Conservation (phyloP, 2,888 invertebrate species). For the Slavum lentiscoides region DNA sequence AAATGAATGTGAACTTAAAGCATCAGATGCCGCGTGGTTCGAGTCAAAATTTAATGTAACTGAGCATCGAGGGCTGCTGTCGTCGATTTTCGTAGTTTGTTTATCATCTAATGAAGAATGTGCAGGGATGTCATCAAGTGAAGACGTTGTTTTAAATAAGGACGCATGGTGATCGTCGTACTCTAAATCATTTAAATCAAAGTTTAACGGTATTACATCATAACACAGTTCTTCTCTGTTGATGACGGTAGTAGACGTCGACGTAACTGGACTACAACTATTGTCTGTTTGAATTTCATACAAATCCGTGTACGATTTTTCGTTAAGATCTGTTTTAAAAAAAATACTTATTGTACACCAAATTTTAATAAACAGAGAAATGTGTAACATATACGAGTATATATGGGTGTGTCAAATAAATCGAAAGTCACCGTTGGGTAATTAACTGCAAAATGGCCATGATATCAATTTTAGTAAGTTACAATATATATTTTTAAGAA, state of each 20-base stretch:
- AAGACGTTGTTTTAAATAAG: no score
- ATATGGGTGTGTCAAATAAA: no score
- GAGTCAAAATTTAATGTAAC: background rate
- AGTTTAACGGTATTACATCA: background rate
- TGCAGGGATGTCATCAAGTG: background rate
- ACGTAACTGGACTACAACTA: background rate
- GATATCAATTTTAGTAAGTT: no score
- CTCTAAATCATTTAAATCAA: background rate
- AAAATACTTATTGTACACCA: no score
- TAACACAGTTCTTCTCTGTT: background rate
- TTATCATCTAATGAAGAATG: background rate
- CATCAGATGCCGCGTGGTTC: no score
- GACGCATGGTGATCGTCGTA: background rate
- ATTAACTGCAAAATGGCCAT: no score
- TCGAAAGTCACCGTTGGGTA: no score
- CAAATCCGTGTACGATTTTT: background rate
- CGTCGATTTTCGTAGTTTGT: background rate
- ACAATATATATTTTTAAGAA: no score
- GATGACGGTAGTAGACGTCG: background rate
- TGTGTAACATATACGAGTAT: no score
- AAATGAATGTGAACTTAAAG: background rate
- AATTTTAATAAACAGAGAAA: no score
- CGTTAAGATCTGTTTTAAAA: no score
- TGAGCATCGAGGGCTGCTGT: background rate
- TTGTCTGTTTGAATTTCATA: background rate